Evolutionary conservation across 2,113 vertebrate genomes (phyloP).

Genomic region (Coregonus clupeaformis): DNA sequence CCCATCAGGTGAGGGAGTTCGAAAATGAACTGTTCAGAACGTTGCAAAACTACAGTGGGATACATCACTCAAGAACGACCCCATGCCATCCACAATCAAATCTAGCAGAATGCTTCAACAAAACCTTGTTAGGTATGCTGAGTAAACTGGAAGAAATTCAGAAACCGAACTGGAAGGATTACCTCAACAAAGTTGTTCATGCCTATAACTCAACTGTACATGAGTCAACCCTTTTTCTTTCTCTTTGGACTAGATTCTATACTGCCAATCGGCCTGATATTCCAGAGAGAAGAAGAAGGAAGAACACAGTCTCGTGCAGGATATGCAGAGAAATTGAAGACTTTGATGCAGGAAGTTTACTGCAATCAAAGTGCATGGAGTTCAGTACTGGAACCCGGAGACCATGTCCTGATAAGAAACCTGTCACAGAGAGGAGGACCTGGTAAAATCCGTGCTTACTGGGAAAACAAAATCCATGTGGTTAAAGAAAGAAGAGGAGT

Average conservation of each 20-base stretch:
- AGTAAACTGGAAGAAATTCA: slow-evolving; percentile 25
- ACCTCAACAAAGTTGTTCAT: slow-evolving; percentile 35
- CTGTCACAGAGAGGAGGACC: too few relatives aligned
- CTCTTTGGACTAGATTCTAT: slow-evolving; percentile 32
- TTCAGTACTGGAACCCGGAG: too few relatives aligned
- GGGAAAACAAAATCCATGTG: too few relatives aligned
- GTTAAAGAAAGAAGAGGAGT: too few relatives aligned
- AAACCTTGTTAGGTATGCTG: slow-evolving; percentile 31
- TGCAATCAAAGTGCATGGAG: neutral
- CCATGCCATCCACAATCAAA: slow-evolving; percentile 26
- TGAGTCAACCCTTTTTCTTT: slow-evolving; percentile 32
- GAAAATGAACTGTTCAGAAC: slow-evolving; percentile 12
- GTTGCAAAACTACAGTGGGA: neutral
- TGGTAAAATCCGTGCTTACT: too few relatives aligned
- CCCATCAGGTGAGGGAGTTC: slow-evolving; percentile 18
- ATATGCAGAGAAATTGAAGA: neutral
- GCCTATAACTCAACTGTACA: slow-evolving; percentile 30
- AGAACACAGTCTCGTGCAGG: neutral
- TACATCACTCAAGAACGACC: neutral
- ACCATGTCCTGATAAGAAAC: neutral
- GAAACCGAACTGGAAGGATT: slow-evolving; percentile 32
- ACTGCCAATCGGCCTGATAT: slow-evolving; percentile 28
- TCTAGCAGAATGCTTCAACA: slow-evolving; percentile 1
- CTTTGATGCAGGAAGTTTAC: neutral
- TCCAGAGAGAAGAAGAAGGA: slow-evolving; percentile 5